phyloP scores from a whole-genome alignment of 2,888 invertebrate species.

The Thera britannica region DNA sequence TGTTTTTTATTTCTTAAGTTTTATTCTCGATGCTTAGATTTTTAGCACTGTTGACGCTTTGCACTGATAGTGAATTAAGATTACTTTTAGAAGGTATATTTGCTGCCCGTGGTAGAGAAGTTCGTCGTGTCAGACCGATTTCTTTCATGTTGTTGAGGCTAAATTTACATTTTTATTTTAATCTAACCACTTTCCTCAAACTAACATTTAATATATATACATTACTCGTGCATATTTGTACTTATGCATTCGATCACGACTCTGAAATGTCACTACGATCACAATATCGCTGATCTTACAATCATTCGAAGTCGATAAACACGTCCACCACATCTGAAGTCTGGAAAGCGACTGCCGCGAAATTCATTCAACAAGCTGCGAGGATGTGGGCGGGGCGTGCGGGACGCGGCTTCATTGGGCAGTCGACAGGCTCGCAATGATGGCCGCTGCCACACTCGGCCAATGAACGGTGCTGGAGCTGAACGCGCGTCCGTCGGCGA shows the following conservation, averaged over 20 bases:
- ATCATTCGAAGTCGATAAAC: conserved; percentile 44
- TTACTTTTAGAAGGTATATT: not conserved
- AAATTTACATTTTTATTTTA: conserved; percentile 3
- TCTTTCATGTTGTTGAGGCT: not conserved
- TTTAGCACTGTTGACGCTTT: conserved; percentile 24
- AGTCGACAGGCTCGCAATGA: conserved; percentile 67
- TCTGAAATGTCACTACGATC: conserved; percentile 36
- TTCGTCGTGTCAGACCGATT: conserved; percentile 1
- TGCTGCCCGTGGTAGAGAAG: not conserved
- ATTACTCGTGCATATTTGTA: conserved; percentile 8
- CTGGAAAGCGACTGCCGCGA: conserved; percentile 72
- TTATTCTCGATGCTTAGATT: not conserved
- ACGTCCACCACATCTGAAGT: conserved; percentile 55
- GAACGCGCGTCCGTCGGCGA: conserved; percentile 83
- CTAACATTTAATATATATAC: conserved; percentile 4
- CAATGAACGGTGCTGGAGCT: conserved; percentile 80
- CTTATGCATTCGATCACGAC: conserved; percentile 22
- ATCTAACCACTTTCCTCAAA: conserved; percentile 20
- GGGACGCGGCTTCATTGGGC: conserved; percentile 80
- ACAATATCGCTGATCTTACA: conserved; percentile 42
- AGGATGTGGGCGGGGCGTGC: conserved; percentile 83
- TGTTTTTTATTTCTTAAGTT: not conserved
- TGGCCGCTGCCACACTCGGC: conserved; percentile 82
- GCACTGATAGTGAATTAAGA: conserved; percentile 18
- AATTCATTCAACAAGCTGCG: conserved; percentile 77